Evolutionary conservation across 2,797 vertebrate genomes (phyloP), one percentile per base, ranked within the genome.

Genomic region (Dipus sagitta): DNA sequence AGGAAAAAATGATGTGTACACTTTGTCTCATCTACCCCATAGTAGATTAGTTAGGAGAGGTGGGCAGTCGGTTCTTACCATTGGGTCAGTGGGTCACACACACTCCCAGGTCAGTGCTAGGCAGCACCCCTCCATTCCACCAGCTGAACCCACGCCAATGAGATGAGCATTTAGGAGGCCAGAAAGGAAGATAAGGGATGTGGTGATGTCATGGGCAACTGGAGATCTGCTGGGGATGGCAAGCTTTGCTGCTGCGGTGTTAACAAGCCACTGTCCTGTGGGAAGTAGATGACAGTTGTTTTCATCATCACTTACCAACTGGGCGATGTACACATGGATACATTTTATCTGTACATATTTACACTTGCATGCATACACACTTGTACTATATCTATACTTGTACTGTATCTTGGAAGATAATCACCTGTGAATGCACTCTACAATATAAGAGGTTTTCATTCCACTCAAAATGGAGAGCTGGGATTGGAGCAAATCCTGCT

Each of bases 31-130:
- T 94, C 70, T 94, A 79, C 11, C 74, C 71, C 54, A 9, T 38
- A 77, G 54, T 92, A 75, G 14, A 60, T 71, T 70, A 93, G 54
- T 13, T 88, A 30, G n/a, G n/a, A 90, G 62, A 65, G 2, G 1
- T 17, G 17, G 79, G 81, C 21, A 96, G 30, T 87, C 20, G 62
- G 84, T 95, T 75, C 98, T 99, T 98, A 99, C 99, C 99, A 99
- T 99, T 98, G 98, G 98, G 93, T 98, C 98, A 97, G 98, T 96
- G 97, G 98, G 98, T 99, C 98, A 99, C 98, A 98, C 98, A 97
- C 96, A 96, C 97, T 98, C 96, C 97, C 98, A 96, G 97, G 97
- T 98, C 98, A 98, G 98, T 98, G 98, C 97, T 98, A 97, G 98
- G 98, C 98, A 98, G 98, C 97, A 98, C 97, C 97, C 98, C 98